phyloP scores from a whole-genome alignment of 2,888 invertebrate species.

The Pandemis corylana region DNA sequence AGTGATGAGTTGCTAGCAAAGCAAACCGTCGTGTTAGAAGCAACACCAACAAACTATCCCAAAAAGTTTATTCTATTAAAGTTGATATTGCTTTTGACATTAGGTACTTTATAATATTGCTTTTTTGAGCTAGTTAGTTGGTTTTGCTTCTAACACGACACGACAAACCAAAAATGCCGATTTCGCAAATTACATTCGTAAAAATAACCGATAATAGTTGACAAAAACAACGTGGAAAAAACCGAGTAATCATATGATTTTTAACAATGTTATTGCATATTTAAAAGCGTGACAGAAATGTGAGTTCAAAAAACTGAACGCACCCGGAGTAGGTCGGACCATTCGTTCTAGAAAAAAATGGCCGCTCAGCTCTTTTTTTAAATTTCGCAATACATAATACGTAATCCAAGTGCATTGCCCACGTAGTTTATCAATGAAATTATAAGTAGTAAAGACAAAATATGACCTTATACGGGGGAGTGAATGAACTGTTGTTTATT shows the following conservation, averaged over 20 bases:
- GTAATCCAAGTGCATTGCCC: neutral
- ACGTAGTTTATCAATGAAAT: slow-evolving; percentile 16
- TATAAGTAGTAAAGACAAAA: neutral
- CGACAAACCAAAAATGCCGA: too few relatives aligned
- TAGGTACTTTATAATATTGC: too few relatives aligned
- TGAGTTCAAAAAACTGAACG: slow-evolving; percentile 5
- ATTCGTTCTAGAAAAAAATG: neutral
- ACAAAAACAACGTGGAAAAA: neutral
- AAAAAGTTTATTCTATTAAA: too few relatives aligned
- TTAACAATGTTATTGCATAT: neutral
- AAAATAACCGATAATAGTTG: neutral
- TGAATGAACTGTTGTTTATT: slow-evolving; percentile 16
- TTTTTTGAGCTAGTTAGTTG: too few relatives aligned
- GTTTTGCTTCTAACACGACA: too few relatives aligned
- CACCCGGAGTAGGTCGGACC: neutral
- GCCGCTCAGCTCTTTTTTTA: neutral
- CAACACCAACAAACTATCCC: too few relatives aligned
- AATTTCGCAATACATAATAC: neutral
- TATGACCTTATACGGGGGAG: neutral
- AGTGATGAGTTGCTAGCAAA: too few relatives aligned
- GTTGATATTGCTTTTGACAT: too few relatives aligned
- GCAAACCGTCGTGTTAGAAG: too few relatives aligned
- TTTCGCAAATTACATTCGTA: too few relatives aligned
- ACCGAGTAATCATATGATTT: neutral
- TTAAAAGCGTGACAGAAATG: neutral